A percentile compares a stretch with the other conserved stretches of the same genome.
Conservation (phyloP, 2,797 vertebrate genomes). For the Hydrolagus colliei region DNA sequence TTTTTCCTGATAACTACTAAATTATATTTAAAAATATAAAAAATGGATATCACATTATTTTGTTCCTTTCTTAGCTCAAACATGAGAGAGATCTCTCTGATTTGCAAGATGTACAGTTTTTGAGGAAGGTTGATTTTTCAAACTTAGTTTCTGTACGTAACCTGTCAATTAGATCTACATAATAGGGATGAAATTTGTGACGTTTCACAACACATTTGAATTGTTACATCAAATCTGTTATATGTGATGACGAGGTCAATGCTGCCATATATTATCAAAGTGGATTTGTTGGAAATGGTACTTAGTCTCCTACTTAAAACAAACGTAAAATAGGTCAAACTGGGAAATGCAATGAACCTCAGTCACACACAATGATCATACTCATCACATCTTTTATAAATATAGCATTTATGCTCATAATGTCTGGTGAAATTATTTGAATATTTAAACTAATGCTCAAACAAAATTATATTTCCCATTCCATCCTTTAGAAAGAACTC, state of each 20-base stretch:
- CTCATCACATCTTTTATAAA: not conserved
- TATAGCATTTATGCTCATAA: not conserved
- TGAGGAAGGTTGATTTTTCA: slow-evolving; percentile 10
- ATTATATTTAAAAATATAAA: slow-evolving; percentile 14
- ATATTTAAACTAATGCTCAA: not conserved
- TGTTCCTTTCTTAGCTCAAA: slow-evolving; percentile 8
- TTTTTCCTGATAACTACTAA: slow-evolving; percentile 3
- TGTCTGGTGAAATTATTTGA: not conserved
- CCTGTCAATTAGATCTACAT: not conserved
- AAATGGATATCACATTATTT: not conserved
- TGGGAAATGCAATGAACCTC: not conserved
- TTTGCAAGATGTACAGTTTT: not conserved
- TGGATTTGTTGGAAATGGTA: not conserved
- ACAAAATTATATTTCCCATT: not conserved
- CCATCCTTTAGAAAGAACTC: not conserved
- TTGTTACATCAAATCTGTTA: too few relatives aligned
- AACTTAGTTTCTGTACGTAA: not conserved
- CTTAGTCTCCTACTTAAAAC: not conserved
- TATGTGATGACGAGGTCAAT: too few relatives aligned
- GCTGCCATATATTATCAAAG: not conserved
- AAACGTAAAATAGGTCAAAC: not conserved
- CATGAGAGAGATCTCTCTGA: not conserved
- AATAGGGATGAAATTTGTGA: not conserved
- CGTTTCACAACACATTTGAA: too few relatives aligned
- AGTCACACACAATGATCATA: not conserved